A percentile compares a stretch with the other conserved stretches of the same genome.
Evolutionary conservation across 1,140 invertebrate species (phyloP).

Genomic region (Diuraphis noxia): DNA sequence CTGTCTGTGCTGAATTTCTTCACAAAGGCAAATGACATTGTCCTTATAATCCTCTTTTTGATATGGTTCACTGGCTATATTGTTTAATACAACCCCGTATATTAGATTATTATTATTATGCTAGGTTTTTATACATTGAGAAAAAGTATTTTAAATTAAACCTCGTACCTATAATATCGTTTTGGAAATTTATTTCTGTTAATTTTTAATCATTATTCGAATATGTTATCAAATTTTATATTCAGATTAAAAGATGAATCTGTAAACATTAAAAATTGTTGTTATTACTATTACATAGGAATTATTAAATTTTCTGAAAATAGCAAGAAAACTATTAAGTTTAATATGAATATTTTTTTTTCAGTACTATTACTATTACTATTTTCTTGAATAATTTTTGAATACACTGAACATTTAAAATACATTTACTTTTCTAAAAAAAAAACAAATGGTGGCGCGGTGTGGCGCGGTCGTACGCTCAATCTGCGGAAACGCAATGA

Average conservation of each 20-base stretch:
- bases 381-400: background rate
- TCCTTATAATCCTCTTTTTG: conserved; percentile 11
- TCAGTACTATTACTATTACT: background rate
- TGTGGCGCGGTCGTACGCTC: no score
- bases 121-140: background rate
- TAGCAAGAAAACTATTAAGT: background rate
- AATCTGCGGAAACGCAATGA: no score
- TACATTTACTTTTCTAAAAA: background rate
- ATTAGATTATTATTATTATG: conserved; percentile 9
- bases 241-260: background rate
- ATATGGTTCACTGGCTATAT: background rate
- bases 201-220: background rate
- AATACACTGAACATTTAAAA: background rate
- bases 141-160: background rate
- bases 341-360: background rate
- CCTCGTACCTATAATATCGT: background rate
- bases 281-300: background rate
- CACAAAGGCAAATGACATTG: conserved; percentile 13
- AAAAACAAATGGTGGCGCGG: no score
- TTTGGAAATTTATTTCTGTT: background rate
- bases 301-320: background rate
- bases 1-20: conserved; percentile 15
- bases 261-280: background rate
- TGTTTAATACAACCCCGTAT: background rate
- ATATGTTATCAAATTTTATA: background rate